These are phyloP conservation scores for Dasysyrphus tricinctus DNA, from an alignment of 2,888 invertebrate genomes.

Conservation along the genomic window DNA sequence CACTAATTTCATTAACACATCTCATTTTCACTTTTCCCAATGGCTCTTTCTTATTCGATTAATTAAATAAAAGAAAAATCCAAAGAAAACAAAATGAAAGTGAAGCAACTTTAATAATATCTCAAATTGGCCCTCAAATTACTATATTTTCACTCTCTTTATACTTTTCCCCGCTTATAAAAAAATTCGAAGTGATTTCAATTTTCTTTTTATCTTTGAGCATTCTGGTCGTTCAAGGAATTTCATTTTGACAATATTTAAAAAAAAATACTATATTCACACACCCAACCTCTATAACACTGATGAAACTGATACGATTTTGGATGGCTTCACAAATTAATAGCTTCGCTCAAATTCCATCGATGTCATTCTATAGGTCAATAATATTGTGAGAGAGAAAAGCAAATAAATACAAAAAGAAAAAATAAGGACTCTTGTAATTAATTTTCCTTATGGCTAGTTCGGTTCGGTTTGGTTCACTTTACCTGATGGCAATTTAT, in stretches of 20 bases:
- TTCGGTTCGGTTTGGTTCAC: constrained; percentile 1
- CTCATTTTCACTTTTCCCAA: not conserved
- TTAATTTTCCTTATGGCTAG: constrained; percentile 23
- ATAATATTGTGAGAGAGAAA: not conserved
- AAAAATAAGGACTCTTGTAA: not conserved
- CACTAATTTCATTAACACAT: constrained; percentile 3
- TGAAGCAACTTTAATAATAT: not conserved
- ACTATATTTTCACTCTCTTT: not conserved
- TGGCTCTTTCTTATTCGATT: constrained; percentile 4
- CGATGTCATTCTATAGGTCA: constrained; percentile 21
- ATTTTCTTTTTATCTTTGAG: not conserved
- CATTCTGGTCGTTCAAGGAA: not conserved
- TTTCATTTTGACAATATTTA: not conserved
- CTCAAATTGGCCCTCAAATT: constrained; percentile 16
- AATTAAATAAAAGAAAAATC: not conserved
- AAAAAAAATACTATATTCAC: not conserved
- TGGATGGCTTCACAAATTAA: constrained; percentile 42
- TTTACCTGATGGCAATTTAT: constrained; percentile 42
- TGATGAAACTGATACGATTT: not conserved
- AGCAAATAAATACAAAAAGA: not conserved
- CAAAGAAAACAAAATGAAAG: not conserved
- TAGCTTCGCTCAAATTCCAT: constrained; percentile 27
- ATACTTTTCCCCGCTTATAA: not conserved
- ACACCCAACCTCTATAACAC: not conserved
- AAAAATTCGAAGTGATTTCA: constrained; percentile 6